Evolutionary conservation across 2,888 invertebrate genomes (phyloP).

Genomic region (Ectemnius cavifrons): DNA sequence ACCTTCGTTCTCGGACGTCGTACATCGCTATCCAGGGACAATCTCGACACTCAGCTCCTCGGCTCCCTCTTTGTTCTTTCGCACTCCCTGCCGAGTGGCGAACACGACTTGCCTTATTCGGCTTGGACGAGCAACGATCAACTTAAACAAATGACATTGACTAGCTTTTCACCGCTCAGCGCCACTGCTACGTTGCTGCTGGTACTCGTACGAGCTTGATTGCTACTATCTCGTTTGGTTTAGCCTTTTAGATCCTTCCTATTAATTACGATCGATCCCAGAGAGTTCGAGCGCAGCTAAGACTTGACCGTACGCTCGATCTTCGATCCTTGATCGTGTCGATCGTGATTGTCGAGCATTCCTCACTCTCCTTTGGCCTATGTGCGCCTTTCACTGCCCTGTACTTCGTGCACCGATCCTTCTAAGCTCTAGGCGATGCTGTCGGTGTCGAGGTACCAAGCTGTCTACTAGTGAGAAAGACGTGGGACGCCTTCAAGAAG

Average conservation of each 20-base stretch:
- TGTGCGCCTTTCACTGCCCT: conserved; percentile 21
- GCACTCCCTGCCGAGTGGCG: conserved; percentile 62
- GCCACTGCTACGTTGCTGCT: conserved; percentile 7
- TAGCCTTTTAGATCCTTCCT: conserved; percentile 43
- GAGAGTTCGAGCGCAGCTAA: not conserved
- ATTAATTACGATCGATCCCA: conserved; percentile 62
- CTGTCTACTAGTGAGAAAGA: conserved; percentile 57
- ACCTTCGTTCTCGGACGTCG: conserved; percentile 28
- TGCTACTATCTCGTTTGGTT: conserved; percentile 51
- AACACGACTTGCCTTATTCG: conserved; percentile 67
- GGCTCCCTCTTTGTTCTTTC: conserved; percentile 70
- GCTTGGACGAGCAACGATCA: conserved; percentile 58
- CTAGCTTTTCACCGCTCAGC: conserved; percentile 40
- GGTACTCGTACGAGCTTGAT: conserved; percentile 42
- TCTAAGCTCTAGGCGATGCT: not conserved
- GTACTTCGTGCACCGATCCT: conserved; percentile 19
- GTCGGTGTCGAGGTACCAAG: conserved; percentile 48
- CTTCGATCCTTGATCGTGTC: conserved; percentile 48
- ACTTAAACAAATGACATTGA: conserved; percentile 68
- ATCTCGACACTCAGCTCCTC: conserved; percentile 32
- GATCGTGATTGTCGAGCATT: conserved; percentile 51
- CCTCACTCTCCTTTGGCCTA: conserved; percentile 27
- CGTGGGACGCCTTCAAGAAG: conserved; percentile 42
- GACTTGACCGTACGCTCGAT: conserved; percentile 19
- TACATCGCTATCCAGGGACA: conserved; percentile 43